Base-by-base conservation (phyloP, 2,797 vertebrate genomes). In the Moxostoma hubbsi region DNA sequence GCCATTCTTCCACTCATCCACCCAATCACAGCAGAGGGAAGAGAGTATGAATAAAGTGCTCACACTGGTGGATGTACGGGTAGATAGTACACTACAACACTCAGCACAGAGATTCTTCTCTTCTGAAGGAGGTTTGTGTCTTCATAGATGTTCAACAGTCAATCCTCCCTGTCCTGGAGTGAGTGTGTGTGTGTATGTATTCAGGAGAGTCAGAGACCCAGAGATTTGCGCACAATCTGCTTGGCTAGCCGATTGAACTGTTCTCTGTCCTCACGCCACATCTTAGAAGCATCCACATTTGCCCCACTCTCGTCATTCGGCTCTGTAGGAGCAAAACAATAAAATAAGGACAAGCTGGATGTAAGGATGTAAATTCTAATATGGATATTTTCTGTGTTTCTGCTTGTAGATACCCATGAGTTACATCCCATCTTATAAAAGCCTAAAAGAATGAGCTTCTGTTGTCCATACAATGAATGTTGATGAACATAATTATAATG, bases 221-320 rank as follows among this genome's bases (percentile, higher is more conserved):
- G 93, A 1, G 98, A 99, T 92, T 97, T 98, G 85, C 96, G 96
- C 9, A 98, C 97, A 0, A 96, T 96, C 92, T 96, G 97, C 91
- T 96, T 95, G 84, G 98, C 97, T 0, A 98, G 94, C 87, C 79
- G 94, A 89, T 95, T 95, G 71, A 99, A 99, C 68, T 98, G 97
- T 72, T 96, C 95, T 36, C 98, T 82, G 90, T 99, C 97, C 10
- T 98, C 98, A 0, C 98, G 93, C 97, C 98, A 99, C 97, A 99
- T 98, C 81, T 98, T 99, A 5, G 97, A 98, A 1, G 98, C 98
- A 0, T 98, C 97, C 0, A 98, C 98, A 0, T 99, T 99, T 0
- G 98, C 98, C 0, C 98, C 98, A 0, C 98, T 99, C 74, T 99
- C 98, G 36, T 99, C 98, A 0, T 99, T 99, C 0, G 97, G 98